phyloP scores from a whole-genome alignment of 1,140 invertebrate species.

The Mamestra configurata region DNA sequence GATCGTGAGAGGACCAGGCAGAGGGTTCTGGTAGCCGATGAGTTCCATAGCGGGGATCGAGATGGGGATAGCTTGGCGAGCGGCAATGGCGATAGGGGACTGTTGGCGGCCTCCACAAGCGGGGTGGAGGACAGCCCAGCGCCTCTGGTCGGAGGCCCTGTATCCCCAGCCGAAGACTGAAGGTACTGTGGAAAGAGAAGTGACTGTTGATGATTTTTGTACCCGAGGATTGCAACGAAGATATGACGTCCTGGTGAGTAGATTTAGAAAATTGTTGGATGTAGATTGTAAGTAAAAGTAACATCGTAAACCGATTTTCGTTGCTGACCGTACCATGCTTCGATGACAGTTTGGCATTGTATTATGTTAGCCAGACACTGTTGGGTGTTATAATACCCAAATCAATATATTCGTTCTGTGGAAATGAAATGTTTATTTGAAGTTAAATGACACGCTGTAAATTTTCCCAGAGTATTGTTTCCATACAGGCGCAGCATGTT shows the following conservation, averaged over 20 bases:
- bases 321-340: too few relatives aligned
- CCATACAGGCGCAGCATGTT: neutral
- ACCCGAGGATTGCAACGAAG: neutral
- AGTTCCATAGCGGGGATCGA: constrained; percentile 91
- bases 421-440: constrained; percentile 17
- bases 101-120: constrained; percentile 90
- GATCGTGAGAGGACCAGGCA: constrained; percentile 89
- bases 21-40: constrained; percentile 91
- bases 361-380: too few relatives aligned
- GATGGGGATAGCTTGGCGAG: constrained; percentile 89
- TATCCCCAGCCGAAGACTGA: constrained; percentile 86
- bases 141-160: constrained; percentile 89
- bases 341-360: too few relatives aligned
- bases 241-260: neutral
- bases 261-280: too few relatives aligned
- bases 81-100: constrained; percentile 90
- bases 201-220: neutral
- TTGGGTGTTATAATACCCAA: too few relatives aligned
- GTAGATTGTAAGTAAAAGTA: too few relatives aligned
- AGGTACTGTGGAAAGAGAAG: constrained; percentile 61
- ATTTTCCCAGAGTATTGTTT: constrained; percentile 18
- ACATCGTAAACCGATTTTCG: too few relatives aligned
- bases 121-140: constrained; percentile 89
- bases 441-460: neutral
- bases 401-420: too few relatives aligned